These are phyloP conservation scores for Mugil cephalus DNA, from an alignment of 2,113 vertebrate species.

Conservation along the genomic window DNA sequence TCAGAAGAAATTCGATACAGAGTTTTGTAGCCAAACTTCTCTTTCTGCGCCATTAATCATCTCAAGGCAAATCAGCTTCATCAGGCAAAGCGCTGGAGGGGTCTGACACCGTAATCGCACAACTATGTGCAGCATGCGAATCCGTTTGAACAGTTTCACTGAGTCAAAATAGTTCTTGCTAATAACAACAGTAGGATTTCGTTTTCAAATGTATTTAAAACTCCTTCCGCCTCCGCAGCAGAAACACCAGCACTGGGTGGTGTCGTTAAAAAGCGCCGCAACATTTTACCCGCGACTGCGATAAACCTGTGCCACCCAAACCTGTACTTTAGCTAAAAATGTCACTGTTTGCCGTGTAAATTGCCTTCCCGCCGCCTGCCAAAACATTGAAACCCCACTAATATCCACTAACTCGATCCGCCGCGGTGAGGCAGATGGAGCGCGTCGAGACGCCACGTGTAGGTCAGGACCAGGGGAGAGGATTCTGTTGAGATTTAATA, in stretches of 20 bases:
- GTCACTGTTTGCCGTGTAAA: slow-evolving; percentile 38
- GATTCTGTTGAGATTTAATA: slow-evolving; percentile 58
- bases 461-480: slow-evolving; percentile 38
- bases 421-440: slow-evolving; percentile 40
- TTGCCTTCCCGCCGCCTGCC: slow-evolving; percentile 35
- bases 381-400: slow-evolving; percentile 45
- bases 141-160: too few relatives aligned
- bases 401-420: slow-evolving; percentile 43
- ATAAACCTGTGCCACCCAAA: slow-evolving; percentile 24
- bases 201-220: too few relatives aligned
- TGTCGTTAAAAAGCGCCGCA: neutral
- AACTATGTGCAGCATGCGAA: too few relatives aligned
- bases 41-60: too few relatives aligned
- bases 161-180: too few relatives aligned
- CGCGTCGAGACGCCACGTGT: neutral
- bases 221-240: neutral
- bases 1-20: too few relatives aligned
- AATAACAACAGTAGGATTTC: too few relatives aligned
- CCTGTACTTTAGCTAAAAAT: slow-evolving; percentile 53
- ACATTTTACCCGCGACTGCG: slow-evolving; percentile 28
- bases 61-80: too few relatives aligned
- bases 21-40: too few relatives aligned
- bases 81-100: too few relatives aligned
- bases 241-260: slow-evolving; percentile 9
- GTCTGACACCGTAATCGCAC: too few relatives aligned